phyloP scores from a whole-genome alignment of 30 jellyfish, hydroid and myxozoan genomes.

The Clytia hemisphaerica region DNA sequence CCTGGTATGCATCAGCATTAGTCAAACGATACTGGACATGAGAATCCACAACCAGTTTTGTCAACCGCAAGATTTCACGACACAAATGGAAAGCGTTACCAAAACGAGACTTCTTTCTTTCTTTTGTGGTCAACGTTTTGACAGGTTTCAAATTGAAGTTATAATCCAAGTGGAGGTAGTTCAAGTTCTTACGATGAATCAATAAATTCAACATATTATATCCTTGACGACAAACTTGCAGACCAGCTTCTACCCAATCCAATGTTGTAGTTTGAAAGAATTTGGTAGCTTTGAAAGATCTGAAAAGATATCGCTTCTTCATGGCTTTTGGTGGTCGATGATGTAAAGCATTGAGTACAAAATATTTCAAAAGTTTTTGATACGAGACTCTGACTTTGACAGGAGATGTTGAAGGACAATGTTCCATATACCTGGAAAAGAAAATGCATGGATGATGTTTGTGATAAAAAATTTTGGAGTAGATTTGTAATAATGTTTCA shows the following conservation, averaged over 20 bases:
- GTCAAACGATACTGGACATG: slow-evolving; percentile 98
- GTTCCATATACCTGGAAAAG: slow-evolving; percentile 84
- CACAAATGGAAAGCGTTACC: slow-evolving; percentile 99
- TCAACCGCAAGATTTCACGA: slow-evolving; percentile 88
- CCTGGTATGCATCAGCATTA: slow-evolving; percentile 99
- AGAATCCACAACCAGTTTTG: slow-evolving; percentile 91
- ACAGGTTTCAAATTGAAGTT: slow-evolving; percentile 97
- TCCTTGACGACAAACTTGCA: slow-evolving; percentile 99
- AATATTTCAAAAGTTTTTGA: slow-evolving; percentile 88
- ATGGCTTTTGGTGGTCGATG: slow-evolving; percentile 99
- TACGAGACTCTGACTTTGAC: slow-evolving; percentile 96
- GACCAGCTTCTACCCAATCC: slow-evolving; percentile 99
- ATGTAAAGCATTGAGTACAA: slow-evolving; percentile 92
- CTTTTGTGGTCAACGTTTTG: slow-evolving; percentile 95
- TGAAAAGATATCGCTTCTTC: slow-evolving; percentile 90
- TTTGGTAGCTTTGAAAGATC: slow-evolving; percentile 98
- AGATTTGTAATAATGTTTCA: too few relatives aligned
- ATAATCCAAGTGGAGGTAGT: slow-evolving; percentile 94
- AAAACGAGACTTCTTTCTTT: slow-evolving; percentile 97
- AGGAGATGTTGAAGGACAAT: slow-evolving; percentile 95
- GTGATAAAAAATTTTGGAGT: too few relatives aligned
- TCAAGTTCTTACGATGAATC: slow-evolving; percentile 95
- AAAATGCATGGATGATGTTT: too few relatives aligned
- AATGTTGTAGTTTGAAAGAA: slow-evolving; percentile 93
- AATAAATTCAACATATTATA: slow-evolving; percentile 93